These are phyloP conservation scores for Crotalus helleri DNA, from an alignment of 2,113 vertebrate genomes.

Conservation along the genomic window DNA sequence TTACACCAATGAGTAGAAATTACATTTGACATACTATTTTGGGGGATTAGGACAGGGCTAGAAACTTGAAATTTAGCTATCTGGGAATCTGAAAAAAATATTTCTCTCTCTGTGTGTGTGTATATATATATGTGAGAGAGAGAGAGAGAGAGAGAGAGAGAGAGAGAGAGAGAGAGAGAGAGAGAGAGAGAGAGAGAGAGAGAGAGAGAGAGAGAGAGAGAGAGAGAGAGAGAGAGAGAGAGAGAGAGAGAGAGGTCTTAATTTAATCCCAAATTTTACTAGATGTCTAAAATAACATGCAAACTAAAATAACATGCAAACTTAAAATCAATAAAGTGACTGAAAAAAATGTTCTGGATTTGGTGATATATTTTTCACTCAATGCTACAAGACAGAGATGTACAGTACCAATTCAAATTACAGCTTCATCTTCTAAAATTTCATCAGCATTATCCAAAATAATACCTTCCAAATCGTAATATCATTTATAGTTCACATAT, in stretches of 20 bases:
- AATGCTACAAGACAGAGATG: background rate
- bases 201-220: too few species aligned
- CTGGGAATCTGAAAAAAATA: background rate
- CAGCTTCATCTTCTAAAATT: background rate
- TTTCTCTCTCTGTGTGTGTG: background rate
- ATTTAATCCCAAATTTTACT: background rate
- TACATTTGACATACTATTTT: background rate
- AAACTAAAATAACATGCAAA: background rate
- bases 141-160: too few species aligned
- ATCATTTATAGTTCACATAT: background rate
- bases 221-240: too few species aligned
- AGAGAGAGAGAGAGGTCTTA: background rate
- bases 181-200: too few species aligned
- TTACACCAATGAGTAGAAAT: background rate
- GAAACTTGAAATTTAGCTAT: background rate
- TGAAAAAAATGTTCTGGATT: background rate
- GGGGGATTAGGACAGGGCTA: background rate
- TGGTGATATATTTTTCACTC: background rate
- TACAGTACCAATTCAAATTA: background rate
- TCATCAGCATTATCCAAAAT: background rate
- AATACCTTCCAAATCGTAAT: background rate
- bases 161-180: too few species aligned
- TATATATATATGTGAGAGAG: too few species aligned
- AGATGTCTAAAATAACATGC: too few species aligned
- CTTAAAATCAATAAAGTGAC: background rate